A percentile compares a stretch with the other conserved stretches of the same genome.
Conservation (phyloP, 2,797 vertebrate genomes). For the Acanthurus tractus region DNA sequence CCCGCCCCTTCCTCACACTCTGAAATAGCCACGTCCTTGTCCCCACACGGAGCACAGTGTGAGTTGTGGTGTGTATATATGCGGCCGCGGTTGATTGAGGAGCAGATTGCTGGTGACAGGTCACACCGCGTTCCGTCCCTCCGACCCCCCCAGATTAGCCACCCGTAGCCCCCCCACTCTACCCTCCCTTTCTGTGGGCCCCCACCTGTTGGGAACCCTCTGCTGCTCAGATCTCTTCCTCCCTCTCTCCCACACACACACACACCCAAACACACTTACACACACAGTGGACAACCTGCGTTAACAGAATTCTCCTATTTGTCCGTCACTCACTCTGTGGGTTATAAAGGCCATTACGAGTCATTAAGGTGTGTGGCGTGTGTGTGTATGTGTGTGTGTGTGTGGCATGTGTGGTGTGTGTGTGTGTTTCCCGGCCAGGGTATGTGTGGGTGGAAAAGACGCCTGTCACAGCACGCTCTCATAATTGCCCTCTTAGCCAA, state of each 20-base stretch:
- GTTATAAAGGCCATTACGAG: slow-evolving; percentile 97
- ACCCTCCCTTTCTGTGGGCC: slow-evolving; percentile 53
- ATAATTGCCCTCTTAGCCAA: slow-evolving; percentile 99
- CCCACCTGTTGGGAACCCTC: slow-evolving; percentile 94
- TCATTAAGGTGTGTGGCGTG: slow-evolving; percentile 91
- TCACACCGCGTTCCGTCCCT: slow-evolving; percentile 86
- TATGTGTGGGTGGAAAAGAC: slow-evolving; percentile 90
- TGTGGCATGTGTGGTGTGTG: slow-evolving; percentile 34
- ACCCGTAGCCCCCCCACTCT: slow-evolving; percentile 79
- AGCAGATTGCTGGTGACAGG: slow-evolving; percentile 89
- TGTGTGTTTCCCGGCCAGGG: slow-evolving; percentile 78
- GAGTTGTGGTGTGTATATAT: slow-evolving; percentile 70
- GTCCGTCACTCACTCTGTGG: slow-evolving; percentile 83
- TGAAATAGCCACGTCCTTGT: slow-evolving; percentile 89
- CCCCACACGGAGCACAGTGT: slow-evolving; percentile 67
- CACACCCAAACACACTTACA: slow-evolving; percentile 1
- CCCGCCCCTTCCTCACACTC: slow-evolving; percentile 77
- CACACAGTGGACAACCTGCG: slow-evolving; percentile 53
- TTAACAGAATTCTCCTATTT: slow-evolving; percentile 75
- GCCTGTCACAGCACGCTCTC: slow-evolving; percentile 93
- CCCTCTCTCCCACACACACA: slow-evolving; percentile 28
- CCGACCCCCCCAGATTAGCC: slow-evolving; percentile 86
- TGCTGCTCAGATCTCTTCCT: slow-evolving; percentile 84
- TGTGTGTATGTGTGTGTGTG: no score
- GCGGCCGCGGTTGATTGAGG: slow-evolving; percentile 77